These are phyloP conservation scores for Epinephelus fuscoguttatus DNA, from an alignment of 2,113 vertebrate species.

Conservation along the genomic window DNA sequence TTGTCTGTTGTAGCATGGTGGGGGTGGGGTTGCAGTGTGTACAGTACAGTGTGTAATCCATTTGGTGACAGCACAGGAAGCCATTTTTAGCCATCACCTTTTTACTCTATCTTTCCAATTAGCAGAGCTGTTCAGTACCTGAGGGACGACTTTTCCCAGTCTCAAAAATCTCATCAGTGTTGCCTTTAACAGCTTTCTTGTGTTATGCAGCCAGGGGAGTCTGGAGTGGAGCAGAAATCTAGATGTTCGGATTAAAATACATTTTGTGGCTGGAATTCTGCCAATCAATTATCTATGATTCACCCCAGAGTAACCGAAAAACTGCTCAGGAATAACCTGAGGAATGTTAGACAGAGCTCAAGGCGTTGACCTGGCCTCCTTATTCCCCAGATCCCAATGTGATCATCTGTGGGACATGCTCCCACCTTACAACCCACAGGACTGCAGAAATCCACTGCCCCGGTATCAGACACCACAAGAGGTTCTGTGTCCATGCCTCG, in stretches of 20 bases:
- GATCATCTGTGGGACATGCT: too few relatives aligned
- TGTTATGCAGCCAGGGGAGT: background rate
- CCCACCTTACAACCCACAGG: too few relatives aligned
- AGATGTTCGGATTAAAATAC: background rate
- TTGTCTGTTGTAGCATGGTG: background rate
- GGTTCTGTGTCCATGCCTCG: too few relatives aligned
- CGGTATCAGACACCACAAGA: too few relatives aligned
- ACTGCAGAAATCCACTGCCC: too few relatives aligned
- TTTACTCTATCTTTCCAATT: conserved; percentile 2
- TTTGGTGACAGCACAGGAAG: background rate
- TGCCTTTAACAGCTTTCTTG: background rate
- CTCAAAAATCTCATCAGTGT: background rate
- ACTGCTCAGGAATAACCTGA: too few relatives aligned
- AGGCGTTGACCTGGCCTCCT: too few relatives aligned
- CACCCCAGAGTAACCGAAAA: background rate
- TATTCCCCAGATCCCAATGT: too few relatives aligned
- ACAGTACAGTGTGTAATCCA: background rate
- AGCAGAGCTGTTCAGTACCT: background rate
- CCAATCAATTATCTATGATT: background rate
- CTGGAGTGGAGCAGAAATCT: background rate
- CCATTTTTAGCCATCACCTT: conserved; percentile 17
- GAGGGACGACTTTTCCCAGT: background rate
- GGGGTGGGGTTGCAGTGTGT: background rate
- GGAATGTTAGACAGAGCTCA: too few relatives aligned
- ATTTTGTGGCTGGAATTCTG: background rate